phyloP scores from a whole-genome alignment of 2,797 vertebrate species.

The Heliangelus exortis region DNA sequence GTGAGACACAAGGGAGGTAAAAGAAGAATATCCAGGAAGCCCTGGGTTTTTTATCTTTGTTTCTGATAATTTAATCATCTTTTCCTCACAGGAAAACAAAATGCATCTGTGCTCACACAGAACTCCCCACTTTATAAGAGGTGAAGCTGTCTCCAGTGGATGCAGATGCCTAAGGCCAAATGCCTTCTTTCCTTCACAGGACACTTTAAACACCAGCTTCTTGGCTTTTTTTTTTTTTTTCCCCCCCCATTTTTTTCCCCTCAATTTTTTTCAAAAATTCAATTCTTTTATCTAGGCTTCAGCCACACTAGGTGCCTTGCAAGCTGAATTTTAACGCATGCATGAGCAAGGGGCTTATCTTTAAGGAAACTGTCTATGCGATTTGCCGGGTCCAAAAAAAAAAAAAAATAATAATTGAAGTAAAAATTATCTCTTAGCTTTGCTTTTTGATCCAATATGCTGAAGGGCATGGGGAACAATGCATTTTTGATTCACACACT shows the following conservation, averaged over 20 bases:
- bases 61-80: slow-evolving; percentile 84
- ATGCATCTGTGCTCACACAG: slow-evolving; percentile 83
- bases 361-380: slow-evolving; percentile 38
- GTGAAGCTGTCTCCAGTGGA: slow-evolving; percentile 72
- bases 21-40: slow-evolving; percentile 74
- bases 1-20: slow-evolving; percentile 53
- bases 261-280: slow-evolving; percentile 53
- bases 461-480: slow-evolving; percentile 66
- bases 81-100: slow-evolving; percentile 85
- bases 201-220: slow-evolving; percentile 58
- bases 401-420: slow-evolving; percentile 70
- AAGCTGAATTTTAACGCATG: slow-evolving; percentile 70
- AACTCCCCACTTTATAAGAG: slow-evolving; percentile 82
- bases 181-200: slow-evolving; percentile 68
- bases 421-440: slow-evolving; percentile 84
- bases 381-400: slow-evolving; percentile 52
- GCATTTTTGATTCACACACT: slow-evolving; percentile 80
- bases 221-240: background rate
- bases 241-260: background rate
- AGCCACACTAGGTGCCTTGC: slow-evolving; percentile 34
- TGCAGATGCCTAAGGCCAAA: slow-evolving; percentile 80
- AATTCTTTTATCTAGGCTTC: slow-evolving; percentile 68
- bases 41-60: slow-evolving; percentile 65
- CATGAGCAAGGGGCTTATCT: slow-evolving; percentile 42
- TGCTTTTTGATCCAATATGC: slow-evolving; percentile 82